A percentile compares a stretch with the other conserved stretches of the same genome.
Evolutionary conservation across 2,113 vertebrate species (phyloP).

Genomic region (Shinisaurus crocodilurus): DNA sequence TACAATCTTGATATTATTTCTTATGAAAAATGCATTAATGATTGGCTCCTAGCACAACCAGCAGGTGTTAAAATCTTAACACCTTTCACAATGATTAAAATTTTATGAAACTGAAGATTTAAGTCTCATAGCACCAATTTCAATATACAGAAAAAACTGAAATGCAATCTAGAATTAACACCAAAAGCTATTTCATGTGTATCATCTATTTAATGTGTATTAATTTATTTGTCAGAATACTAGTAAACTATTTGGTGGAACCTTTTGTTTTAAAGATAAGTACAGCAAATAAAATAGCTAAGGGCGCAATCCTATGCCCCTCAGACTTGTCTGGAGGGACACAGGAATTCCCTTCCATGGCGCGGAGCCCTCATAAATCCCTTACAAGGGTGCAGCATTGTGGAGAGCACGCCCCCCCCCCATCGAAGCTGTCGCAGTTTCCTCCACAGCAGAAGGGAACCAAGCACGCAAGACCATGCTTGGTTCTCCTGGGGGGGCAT

Average conservation of each 20-base stretch:
- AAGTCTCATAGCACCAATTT: neutral
- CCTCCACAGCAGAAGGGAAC: too few species aligned
- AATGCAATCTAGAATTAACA: neutral
- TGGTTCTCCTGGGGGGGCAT: too few species aligned
- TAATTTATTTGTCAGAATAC: neutral
- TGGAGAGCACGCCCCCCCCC: too few species aligned
- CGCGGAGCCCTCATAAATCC: too few species aligned
- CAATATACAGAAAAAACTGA: neutral
- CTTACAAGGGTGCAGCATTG: too few species aligned
- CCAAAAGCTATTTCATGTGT: neutral
- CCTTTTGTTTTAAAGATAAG: neutral
- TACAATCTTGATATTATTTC: neutral
- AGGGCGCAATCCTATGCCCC: too few species aligned
- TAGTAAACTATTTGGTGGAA: constrained; percentile 5
- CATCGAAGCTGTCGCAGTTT: too few species aligned
- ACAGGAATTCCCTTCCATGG: too few species aligned
- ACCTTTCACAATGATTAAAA: neutral
- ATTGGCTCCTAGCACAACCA: neutral
- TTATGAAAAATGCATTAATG: neutral
- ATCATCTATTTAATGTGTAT: neutral
- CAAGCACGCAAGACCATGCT: too few species aligned
- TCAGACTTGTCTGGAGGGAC: too few species aligned
- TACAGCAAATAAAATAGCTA: constrained; percentile 34
- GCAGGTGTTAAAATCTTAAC: neutral
- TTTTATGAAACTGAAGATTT: neutral